Evolutionary conservation across 2,797 vertebrate species (phyloP).

Genomic region (Vespertilio murinus): DNA sequence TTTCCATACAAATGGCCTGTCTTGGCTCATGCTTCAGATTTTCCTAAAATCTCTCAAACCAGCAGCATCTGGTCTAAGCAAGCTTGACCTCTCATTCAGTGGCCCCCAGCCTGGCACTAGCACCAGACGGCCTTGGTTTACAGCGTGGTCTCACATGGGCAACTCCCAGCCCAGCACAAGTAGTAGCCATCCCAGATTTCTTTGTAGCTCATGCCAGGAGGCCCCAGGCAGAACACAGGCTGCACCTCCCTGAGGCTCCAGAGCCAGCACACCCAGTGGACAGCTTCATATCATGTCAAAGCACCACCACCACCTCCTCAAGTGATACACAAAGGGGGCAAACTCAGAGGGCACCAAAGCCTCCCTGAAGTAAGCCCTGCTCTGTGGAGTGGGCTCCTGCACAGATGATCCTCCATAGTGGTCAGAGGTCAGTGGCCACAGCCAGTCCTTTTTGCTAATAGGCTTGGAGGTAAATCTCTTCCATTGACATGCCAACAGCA

Average conservation of each 20-base stretch:
- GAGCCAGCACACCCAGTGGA: neutral
- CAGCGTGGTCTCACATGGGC: neutral
- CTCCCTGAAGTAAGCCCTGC: neutral
- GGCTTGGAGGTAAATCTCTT: neutral
- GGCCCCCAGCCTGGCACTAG: neutral
- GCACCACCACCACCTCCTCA: neutral
- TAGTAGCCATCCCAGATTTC: neutral
- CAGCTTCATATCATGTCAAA: neutral
- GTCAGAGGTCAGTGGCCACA: neutral
- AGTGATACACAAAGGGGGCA: neutral
- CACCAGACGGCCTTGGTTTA: neutral
- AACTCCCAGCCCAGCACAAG: neutral
- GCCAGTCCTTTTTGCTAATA: neutral
- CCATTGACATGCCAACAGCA: neutral
- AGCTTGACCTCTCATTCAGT: neutral
- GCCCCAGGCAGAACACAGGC: neutral
- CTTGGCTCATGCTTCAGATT: neutral
- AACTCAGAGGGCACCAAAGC: neutral
- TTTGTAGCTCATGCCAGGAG: neutral
- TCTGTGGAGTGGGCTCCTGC: neutral
- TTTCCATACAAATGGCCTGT: neutral
- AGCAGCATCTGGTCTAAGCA: neutral
- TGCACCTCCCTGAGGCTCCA: neutral
- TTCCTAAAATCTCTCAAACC: neutral
- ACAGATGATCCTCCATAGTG: neutral